These are phyloP conservation scores for Scaptomyza parva DNA, from an alignment of 2,888 invertebrate genomes.

Conservation along the genomic window DNA sequence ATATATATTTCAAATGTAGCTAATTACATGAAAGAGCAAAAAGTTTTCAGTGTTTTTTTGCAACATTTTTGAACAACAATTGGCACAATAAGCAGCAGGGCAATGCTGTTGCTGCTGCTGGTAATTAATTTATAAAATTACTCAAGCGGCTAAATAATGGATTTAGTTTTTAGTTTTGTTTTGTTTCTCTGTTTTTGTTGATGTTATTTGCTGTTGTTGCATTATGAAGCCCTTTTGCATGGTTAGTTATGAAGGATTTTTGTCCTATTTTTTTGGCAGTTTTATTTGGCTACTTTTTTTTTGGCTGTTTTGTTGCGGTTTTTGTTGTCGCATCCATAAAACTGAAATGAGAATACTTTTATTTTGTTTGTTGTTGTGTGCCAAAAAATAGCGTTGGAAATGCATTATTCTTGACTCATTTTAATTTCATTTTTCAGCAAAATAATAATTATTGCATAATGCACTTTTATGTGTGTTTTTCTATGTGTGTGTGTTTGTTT, in stretches of 20 bases:
- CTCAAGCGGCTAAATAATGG: slow-evolving; percentile 67
- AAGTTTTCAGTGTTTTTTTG: slow-evolving; percentile 36
- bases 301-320: slow-evolving; percentile 57
- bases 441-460: slow-evolving; percentile 55
- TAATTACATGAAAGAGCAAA: slow-evolving; percentile 59
- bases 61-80: slow-evolving; percentile 40
- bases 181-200: slow-evolving; percentile 17
- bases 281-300: too few species aligned
- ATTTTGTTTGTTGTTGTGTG: slow-evolving; percentile 38
- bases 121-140: slow-evolving; percentile 71
- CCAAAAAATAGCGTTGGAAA: slow-evolving; percentile 31
- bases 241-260: slow-evolving; percentile 18
- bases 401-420: slow-evolving; percentile 48
- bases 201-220: slow-evolving; percentile 5
- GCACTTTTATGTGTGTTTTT: background rate
- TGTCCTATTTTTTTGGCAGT: background rate
- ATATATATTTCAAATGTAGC: slow-evolving; percentile 9
- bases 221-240: slow-evolving; percentile 27
- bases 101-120: too few species aligned
- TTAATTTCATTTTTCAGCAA: slow-evolving; percentile 62
- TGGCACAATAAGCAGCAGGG: slow-evolving; percentile 16
- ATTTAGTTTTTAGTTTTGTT: slow-evolving; percentile 53
- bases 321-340: slow-evolving; percentile 36
- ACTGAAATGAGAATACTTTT: slow-evolving; percentile 27
- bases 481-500: slow-evolving; percentile 29